Evolutionary conservation across 2,113 vertebrate species (phyloP).

Genomic region (Malaclemys terrapin): DNA sequence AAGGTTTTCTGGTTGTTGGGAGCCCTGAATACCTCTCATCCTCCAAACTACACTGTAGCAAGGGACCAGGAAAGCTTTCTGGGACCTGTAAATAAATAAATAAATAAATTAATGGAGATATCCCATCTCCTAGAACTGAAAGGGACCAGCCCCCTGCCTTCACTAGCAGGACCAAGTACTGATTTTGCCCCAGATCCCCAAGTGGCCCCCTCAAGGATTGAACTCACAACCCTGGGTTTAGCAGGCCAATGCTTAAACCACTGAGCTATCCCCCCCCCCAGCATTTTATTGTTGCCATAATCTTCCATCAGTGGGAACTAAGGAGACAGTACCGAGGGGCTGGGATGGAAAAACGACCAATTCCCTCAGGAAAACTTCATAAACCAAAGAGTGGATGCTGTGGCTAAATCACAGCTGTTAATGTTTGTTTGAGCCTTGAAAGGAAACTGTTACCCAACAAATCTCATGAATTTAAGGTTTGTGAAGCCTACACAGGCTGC

Average conservation of each 20-base stretch:
- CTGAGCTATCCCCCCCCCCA: too few relatives aligned
- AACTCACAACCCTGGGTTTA: too few relatives aligned
- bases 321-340: background rate
- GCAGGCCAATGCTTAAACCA: too few relatives aligned
- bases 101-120: background rate
- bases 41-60: background rate
- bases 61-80: background rate
- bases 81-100: background rate
- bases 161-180: too few relatives aligned
- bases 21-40: background rate
- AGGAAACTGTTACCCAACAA: background rate
- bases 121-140: too few relatives aligned
- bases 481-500: background rate
- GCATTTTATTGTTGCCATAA: background rate
- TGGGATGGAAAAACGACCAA: background rate
- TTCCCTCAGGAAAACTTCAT: background rate
- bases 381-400: conserved; percentile 12
- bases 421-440: background rate
- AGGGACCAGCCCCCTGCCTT: too few relatives aligned
- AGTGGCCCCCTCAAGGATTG: too few relatives aligned
- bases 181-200: too few relatives aligned
- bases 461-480: background rate
- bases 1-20: background rate
- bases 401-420: conserved; percentile 1
- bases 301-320: background rate